Evolutionary conservation across 2,888 invertebrate genomes (phyloP), one percentile per base, ranked within the genome.

Genomic region (Acholoe squamosa): DNA sequence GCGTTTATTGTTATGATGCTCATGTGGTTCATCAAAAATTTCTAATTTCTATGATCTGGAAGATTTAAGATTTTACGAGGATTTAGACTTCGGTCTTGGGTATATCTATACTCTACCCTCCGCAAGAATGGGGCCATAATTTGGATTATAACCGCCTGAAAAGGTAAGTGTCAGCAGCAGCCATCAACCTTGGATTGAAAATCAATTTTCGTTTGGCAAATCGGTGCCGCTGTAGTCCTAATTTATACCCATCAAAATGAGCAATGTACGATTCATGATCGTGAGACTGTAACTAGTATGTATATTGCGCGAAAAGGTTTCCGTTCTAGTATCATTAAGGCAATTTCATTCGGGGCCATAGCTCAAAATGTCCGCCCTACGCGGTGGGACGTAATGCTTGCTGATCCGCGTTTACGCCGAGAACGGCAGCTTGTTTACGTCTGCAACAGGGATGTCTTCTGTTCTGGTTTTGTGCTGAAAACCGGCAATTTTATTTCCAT

Each of bases 1-100:
- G 90, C 90, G 90, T 90, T 90, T 84, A 84, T 90, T 84, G 84
- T 90, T 84, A 61, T 90, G 90, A 71, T 90, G 80, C 90, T 80
- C 90, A 77, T 90, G 90, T 90, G 77, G 51, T 43, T 89, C 14
- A 34, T 76, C 25, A 89, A 71, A 76, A 76, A 76, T 71, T 89
- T 34, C 43, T 25, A 76, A 89, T 76, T 89, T 89, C 52, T 22
- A 76, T 76, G 56, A 76, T 52, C 28, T 76, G 51, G 51, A 89
- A 33, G 51, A 28, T n/a, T 34, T 28, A 5, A n/a, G 76, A 28
- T 76, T 67, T 76, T 19, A 52, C 56, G 28, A 12, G 86, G 86
- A 86, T 86, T 54, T 51, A 86, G 54, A 28, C 52, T 56, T 28
- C 56, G 76, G 43, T 76, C 34, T 71, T 28, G 25, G 31, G 43